Evolutionary conservation across 2,888 invertebrate species (phyloP), one percentile per base, ranked within the genome.

Genomic region (Hypolimnas misippus): DNA sequence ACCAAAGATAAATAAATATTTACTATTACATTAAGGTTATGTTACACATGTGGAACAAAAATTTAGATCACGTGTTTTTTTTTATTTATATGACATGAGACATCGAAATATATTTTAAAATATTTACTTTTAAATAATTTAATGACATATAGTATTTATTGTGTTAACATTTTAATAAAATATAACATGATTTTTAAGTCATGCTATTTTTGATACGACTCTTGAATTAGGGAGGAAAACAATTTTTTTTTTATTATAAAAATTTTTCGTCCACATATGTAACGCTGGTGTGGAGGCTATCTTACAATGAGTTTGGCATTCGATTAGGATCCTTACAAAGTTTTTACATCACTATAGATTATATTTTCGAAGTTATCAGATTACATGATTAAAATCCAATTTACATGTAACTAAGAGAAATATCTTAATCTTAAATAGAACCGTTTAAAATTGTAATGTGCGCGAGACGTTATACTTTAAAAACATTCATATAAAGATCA

Each of bases 361-460:
- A 55, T 33, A 61, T 42, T 50, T 21, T 61, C 50, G 35, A 60
- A 58, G 55, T 57, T 60, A 14, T 14, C 29, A 49, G 63, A 63
- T 68, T 63, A 65, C 51, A 67, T 35, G 14, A 59, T 57, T 62
- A 53, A 57, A 59, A 57, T 38, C 44, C 57, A 8, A 54, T 57
- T 57, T 49, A 29, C 44, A 35, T 46, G 60, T 51, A 63, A 67
- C 60, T 66, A 38, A 63, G 58, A 56, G 53, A 63, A 61, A 60
- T 42, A 42, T 21, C 52, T 57, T 61, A 64, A 60, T 52, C 21
- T 61, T 58, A 67, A 25, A 66, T 68, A 69, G 68, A 69, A 66
- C 68, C 63, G 60, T 66, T 69, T 64, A 65, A 60, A 57, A 50
- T 58, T 29, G 49, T 44, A 55, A 59, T 66, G 68, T 69, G 67